Percentiles rank a stretch among this genome's conserved stretches.
phyloP scores from a whole-genome alignment of 1,140 invertebrate species.

The Leptinotarsa lineolata region DNA sequence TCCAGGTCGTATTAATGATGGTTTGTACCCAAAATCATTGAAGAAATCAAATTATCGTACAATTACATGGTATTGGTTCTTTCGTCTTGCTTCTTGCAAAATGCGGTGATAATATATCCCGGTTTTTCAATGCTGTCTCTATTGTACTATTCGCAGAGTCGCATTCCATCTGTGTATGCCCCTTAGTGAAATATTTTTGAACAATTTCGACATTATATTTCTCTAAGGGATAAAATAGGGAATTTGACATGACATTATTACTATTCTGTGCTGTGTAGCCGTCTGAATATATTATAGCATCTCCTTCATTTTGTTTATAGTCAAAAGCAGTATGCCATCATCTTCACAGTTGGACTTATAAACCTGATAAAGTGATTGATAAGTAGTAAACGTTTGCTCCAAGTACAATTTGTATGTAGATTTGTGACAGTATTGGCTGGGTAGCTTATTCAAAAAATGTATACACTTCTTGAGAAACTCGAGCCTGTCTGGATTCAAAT shows the following conservation, averaged over 20 bases:
- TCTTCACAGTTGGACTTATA: too few species aligned
- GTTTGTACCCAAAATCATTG: too few species aligned
- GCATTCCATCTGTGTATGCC: constrained; percentile 56
- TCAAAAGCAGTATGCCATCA: too few species aligned
- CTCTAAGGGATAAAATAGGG: constrained; percentile 42
- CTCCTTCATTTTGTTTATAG: background rate
- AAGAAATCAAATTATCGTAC: too few species aligned
- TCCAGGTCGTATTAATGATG: too few species aligned
- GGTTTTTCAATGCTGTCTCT: constrained; percentile 21
- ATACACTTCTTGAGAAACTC: too few species aligned
- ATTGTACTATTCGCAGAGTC: constrained; percentile 52
- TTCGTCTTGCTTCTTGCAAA: background rate
- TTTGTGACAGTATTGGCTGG: too few species aligned
- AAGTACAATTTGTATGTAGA: too few species aligned
- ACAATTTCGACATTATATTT: constrained; percentile 46
- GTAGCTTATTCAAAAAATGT: too few species aligned
- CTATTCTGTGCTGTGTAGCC: constrained; percentile 45
- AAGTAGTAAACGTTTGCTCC: too few species aligned
- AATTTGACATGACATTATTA: constrained; percentile 51
- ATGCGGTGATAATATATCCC: constrained; percentile 16
- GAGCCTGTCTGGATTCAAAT: too few species aligned
- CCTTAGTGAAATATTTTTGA: constrained; percentile 55
- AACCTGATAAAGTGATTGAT: too few species aligned
- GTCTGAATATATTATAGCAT: background rate
- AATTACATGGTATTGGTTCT: constrained; percentile 7